Base-by-base conservation (phyloP, 2,888 invertebrate genomes). In the Eulithis testata region DNA sequence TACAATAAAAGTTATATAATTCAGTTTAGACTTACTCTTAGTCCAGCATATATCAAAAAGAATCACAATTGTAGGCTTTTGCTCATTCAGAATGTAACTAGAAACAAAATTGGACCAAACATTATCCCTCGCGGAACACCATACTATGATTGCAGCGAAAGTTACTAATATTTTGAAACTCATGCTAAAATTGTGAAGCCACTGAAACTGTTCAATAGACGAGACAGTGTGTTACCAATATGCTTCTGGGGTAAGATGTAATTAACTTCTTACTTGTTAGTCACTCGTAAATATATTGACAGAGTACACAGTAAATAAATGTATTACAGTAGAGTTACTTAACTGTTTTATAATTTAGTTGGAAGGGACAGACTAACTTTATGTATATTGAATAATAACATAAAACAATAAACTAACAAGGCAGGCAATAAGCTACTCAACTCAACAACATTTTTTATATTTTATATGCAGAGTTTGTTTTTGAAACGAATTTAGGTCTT, bases 41-140 rank as follows among this genome's bases (percentile, higher is more conserved):
- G 65, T 60, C 90, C 89, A 89, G 66, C 88, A 88, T 21, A 86
- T 63, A 21, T 75, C 71, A 44, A 65, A 53, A 8, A 78, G 70
- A 44, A 84, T 70, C 8, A 88, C 68, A 65, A 74, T 69, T 0
- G 88, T 87, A 0, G 89, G 85, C 60, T 79, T 84, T 3, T 65
- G 63, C 74, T 90, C 90, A 69, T 88, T 89, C 40, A 72, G 53
- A 27, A 89, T 70, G 49, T 75, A 89, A 40, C 74, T 76, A 71
- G 75, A 81, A 57, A 90, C 73, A 63, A 89, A 88, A 56, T 74
- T 65, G 54, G 72, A 68, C 67, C 69, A 67, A 61, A 69, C 12
- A 31, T 40, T 45, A 27, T 75, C 73, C 75, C 71, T 76, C 74
- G 78, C 68, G 55, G 37, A 68, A 69, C 69, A 68, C 65, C 55